phyloP scores from a whole-genome alignment of 92 coral and sea anemone genomes.

The Porites rus region DNA sequence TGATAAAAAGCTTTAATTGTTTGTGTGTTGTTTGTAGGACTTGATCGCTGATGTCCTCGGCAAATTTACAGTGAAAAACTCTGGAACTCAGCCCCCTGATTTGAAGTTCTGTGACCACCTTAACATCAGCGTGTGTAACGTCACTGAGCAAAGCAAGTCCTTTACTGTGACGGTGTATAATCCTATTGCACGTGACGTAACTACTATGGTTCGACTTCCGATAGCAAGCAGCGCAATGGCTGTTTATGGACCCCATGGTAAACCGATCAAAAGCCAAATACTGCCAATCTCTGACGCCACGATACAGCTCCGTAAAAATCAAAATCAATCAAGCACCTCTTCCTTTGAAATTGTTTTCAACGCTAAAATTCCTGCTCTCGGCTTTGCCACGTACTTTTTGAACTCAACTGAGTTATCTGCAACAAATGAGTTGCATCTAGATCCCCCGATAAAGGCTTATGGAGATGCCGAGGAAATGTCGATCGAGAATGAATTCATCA shows the following conservation, averaged over 20 bases:
- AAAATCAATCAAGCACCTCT: constrained; percentile 70
- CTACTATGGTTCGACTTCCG: constrained; percentile 73
- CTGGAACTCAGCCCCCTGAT: constrained; percentile 51
- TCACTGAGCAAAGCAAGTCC: constrained; percentile 77
- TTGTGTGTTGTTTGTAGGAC: constrained; percentile 40
- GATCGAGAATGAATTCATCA: constrained; percentile 77
- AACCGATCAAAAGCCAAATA: constrained; percentile 65
- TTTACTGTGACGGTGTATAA: constrained; percentile 88
- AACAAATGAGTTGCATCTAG: constrained; percentile 3
- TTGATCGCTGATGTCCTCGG: constrained; percentile 78
- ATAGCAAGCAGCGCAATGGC: constrained; percentile 54
- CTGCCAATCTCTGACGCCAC: constrained; percentile 82
- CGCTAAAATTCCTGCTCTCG: constrained; percentile 81
- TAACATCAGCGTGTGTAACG: constrained; percentile 88
- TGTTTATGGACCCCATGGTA: constrained; percentile 78
- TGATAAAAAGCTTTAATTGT: background rate
- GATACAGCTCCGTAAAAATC: constrained; percentile 65
- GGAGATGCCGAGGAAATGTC: constrained; percentile 49
- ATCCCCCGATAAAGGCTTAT: background rate
- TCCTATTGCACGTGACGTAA: constrained; percentile 78
- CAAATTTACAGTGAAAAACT: constrained; percentile 60
- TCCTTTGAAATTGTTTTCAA: constrained; percentile 78
- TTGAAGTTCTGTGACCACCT: constrained; percentile 85
- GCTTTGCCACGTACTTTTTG: constrained; percentile 83
- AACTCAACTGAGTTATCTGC: constrained; percentile 51